phyloP scores from a whole-genome alignment of 2,888 invertebrate species.

The Coelopa pilipes region DNA sequence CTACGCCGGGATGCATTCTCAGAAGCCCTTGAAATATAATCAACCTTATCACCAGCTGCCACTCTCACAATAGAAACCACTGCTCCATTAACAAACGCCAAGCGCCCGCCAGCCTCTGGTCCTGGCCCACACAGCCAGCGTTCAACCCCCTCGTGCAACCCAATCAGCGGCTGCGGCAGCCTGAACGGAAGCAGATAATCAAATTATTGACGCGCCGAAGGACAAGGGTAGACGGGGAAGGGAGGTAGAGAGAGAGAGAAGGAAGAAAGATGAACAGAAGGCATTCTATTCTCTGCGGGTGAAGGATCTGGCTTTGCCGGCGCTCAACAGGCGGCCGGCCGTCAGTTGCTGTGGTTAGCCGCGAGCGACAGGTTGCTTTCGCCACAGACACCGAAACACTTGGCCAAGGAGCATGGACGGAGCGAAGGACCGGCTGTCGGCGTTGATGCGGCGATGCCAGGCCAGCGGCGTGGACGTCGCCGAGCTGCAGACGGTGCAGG shows the following conservation, averaged over 20 bases:
- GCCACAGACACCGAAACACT: not conserved
- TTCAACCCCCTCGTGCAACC: not conserved
- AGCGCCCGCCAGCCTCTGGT: not conserved
- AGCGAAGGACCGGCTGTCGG: slow-evolving; percentile 39
- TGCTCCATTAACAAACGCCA: slow-evolving; percentile 44
- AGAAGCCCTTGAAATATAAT: not conserved
- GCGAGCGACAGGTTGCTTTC: not conserved
- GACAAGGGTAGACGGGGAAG: slow-evolving; percentile 36
- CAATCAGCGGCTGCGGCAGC: slow-evolving; percentile 32
- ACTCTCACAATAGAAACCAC: slow-evolving; percentile 48
- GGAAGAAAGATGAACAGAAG: too few relatives aligned
- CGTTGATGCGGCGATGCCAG: slow-evolving; percentile 4
- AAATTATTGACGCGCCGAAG: slow-evolving; percentile 57
- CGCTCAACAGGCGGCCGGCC: not conserved
- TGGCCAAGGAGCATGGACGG: not conserved
- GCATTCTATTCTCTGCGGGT: too few relatives aligned
- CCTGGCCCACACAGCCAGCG: not conserved
- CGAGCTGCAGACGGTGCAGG: too few relatives aligned
- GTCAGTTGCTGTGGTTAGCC: not conserved
- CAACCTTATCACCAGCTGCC: slow-evolving; percentile 29
- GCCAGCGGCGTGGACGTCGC: too few relatives aligned
- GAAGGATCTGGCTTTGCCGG: not conserved
- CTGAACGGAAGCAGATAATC: slow-evolving; percentile 56
- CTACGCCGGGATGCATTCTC: too few relatives aligned
- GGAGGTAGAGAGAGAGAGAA: not conserved